Conservation (phyloP, 1,140 invertebrate genomes). For the Bombus superbus region DNA sequence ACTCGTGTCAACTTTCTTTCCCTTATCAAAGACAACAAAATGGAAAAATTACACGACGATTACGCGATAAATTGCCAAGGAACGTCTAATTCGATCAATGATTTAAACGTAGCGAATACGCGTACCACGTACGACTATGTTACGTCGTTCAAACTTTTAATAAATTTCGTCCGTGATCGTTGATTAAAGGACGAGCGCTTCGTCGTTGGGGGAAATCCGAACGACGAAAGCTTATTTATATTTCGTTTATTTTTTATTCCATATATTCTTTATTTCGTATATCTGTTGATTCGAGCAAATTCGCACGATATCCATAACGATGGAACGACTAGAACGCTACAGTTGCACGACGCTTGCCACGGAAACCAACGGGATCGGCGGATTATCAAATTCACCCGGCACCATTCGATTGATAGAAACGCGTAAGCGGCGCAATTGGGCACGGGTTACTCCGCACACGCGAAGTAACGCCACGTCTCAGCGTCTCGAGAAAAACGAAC, state of each 20-base stretch:
- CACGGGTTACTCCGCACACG: not conserved
- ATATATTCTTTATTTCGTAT: no score
- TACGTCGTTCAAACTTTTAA: no score
- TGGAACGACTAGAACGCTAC: no score
- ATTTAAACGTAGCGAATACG: not conserved
- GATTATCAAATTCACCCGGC: not conserved
- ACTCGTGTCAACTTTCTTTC: not conserved
- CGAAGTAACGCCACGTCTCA: not conserved
- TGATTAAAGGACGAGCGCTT: no score
- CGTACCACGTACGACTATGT: not conserved
- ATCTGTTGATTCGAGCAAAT: no score
- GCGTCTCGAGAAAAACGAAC: slow-evolving; percentile 59
- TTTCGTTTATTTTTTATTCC: no score
- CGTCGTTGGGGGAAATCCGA: no score
- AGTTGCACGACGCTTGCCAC: not conserved
- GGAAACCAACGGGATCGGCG: not conserved
- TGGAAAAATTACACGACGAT: not conserved
- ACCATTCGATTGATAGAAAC: slow-evolving; percentile 1
- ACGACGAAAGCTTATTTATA: no score
- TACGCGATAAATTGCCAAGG: not conserved
- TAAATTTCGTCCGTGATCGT: no score
- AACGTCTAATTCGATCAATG: not conserved
- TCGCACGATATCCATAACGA: no score
- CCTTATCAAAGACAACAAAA: not conserved
- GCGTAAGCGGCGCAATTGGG: not conserved